Conservation (phyloP, 1,140 invertebrate species). For the Scylla paramamosain region DNA sequence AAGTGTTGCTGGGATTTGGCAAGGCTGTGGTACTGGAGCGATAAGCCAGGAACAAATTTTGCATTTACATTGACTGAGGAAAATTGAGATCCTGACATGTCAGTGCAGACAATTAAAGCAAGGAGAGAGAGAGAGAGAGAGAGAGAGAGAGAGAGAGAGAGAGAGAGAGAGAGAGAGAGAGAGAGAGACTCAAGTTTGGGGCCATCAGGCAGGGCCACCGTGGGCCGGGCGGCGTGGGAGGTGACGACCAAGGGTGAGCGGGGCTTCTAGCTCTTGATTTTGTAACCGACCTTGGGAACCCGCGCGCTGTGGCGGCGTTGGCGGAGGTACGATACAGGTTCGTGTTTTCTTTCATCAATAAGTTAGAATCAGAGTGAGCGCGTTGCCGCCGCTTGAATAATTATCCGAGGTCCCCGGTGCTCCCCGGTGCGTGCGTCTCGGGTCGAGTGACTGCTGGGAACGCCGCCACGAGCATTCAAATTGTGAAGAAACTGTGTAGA, state of each 20-base stretch:
- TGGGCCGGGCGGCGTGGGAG: not conserved
- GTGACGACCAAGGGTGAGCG: not conserved
- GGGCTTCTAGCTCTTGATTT: constrained; percentile 12
- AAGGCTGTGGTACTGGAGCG: not conserved
- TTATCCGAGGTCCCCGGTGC: not conserved
- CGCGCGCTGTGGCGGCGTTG: constrained; percentile 21
- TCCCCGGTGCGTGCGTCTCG: not conserved
- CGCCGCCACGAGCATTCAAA: not conserved
- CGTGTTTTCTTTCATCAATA: constrained; percentile 11
- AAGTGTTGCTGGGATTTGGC: not conserved
- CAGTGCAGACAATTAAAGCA: not conserved
- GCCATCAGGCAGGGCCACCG: not conserved
- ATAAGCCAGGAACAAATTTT: not conserved
- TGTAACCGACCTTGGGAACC: constrained; percentile 63
- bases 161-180: constrained; percentile 24
- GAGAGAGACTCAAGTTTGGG: not conserved
- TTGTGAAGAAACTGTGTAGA: not conserved
- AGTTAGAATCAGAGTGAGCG: not conserved
- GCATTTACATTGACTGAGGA: too few relatives aligned
- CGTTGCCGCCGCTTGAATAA: not conserved
- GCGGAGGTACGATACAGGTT: constrained; percentile 49
- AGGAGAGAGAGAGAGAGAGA: not conserved
- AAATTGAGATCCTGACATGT: too few relatives aligned
- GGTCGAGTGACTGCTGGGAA: too few relatives aligned
- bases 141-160: not conserved